phyloP scores from a whole-genome alignment of 2,113 vertebrate genomes.

The Ictalurus furcatus region DNA sequence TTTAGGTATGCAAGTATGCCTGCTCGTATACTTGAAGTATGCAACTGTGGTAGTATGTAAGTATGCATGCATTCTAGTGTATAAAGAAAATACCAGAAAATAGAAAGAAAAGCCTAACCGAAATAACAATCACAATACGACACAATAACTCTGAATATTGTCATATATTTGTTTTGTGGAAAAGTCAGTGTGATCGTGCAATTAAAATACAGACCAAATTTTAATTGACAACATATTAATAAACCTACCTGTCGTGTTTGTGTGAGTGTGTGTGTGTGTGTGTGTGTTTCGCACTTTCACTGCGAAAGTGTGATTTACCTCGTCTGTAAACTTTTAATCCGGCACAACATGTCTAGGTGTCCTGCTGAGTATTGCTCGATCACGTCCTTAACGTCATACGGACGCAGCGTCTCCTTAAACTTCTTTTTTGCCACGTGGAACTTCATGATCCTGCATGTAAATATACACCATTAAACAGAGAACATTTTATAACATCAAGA shows the following conservation, averaged over 20 bases:
- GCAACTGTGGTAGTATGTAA: neutral
- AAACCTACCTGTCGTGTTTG: neutral
- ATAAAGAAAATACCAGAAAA: neutral
- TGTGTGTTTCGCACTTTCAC: neutral
- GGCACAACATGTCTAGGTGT: slow-evolving; percentile 94
- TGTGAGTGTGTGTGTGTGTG: neutral
- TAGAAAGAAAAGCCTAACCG: neutral
- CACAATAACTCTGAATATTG: neutral
- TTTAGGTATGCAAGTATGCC: neutral
- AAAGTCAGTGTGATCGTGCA: neutral
- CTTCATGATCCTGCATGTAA: slow-evolving; percentile 88
- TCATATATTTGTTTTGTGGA: neutral
- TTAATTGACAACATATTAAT: neutral
- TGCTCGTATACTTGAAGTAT: neutral
- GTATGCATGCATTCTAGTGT: neutral
- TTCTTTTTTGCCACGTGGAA: slow-evolving; percentile 97
- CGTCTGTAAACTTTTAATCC: slow-evolving; percentile 96
- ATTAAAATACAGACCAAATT: neutral
- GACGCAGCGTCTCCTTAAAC: slow-evolving; percentile 94
- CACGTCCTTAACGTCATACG: slow-evolving; percentile 96
- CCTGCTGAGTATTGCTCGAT: slow-evolving; percentile 97
- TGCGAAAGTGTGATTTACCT: slow-evolving; percentile 72
- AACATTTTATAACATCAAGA: neutral
- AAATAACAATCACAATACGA: neutral
- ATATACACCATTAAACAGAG: neutral